Percentiles rank a stretch among this genome's conserved stretches.
Evolutionary conservation across 2,113 vertebrate species (phyloP).

Genomic region (Lichenostomus cassidix): DNA sequence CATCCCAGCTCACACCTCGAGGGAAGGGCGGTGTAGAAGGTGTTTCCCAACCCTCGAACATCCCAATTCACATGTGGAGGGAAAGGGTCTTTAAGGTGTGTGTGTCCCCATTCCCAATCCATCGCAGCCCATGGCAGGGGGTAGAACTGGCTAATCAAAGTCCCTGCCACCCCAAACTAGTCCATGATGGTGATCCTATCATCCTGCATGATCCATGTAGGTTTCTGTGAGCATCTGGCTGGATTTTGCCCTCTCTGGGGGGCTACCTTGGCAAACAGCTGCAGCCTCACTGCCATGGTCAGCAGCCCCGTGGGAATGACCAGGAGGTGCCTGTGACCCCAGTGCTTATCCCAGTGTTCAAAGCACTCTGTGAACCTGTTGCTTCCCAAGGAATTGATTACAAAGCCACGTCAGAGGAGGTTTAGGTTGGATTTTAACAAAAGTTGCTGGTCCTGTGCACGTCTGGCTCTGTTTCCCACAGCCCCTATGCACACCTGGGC

Average conservation of each 20-base stretch:
- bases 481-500: not conserved
- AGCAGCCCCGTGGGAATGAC: not conserved
- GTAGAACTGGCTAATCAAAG: rapidly evolving
- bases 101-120: not conserved
- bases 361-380: not conserved
- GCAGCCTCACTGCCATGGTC: not conserved
- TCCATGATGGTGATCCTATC: not conserved
- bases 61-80: not conserved
- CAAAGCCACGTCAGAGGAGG: rapidly evolving
- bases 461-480: rapidly evolving
- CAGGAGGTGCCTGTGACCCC: rapidly evolving
- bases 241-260: not conserved
- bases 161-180: not conserved
- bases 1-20: not conserved
- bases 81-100: not conserved
- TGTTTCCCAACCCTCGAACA: not conserved
- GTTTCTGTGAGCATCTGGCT: not conserved
- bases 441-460: not conserved
- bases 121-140: not conserved
- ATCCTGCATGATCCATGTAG: rapidly evolving
- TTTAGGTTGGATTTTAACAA: not conserved
- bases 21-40: not conserved
- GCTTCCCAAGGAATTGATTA: not conserved
- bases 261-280: not conserved
- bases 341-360: not conserved